Percentiles rank a stretch among this genome's conserved stretches.
Evolutionary conservation across 2,888 invertebrate species (phyloP).

Genomic region (Trissolcus brochymenae): DNA sequence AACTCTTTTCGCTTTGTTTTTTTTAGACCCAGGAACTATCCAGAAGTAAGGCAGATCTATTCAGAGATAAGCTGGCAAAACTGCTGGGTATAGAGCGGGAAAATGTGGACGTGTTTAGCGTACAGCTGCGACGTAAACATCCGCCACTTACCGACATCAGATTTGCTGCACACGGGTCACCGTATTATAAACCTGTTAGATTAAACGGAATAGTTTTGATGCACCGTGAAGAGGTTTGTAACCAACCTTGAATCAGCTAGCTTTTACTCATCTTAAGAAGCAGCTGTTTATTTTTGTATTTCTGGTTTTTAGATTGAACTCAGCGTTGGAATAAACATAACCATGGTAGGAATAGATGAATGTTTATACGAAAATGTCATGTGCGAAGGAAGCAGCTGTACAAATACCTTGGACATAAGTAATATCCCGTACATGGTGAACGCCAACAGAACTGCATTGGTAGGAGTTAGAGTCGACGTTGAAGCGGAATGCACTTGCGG

Average conservation of each 20-base stretch:
- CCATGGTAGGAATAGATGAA: slow-evolving; percentile 98
- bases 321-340: slow-evolving; percentile 95
- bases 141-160: slow-evolving; percentile 94
- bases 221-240: slow-evolving; percentile 87
- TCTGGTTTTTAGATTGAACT: slow-evolving; percentile 83
- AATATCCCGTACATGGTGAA: slow-evolving; percentile 96
- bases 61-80: slow-evolving; percentile 91
- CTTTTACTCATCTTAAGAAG: not conserved
- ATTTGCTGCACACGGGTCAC: slow-evolving; percentile 96
- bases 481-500: slow-evolving; percentile 95
- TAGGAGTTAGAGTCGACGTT: slow-evolving; percentile 96
- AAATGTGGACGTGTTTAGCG: slow-evolving; percentile 97
- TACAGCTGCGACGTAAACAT: slow-evolving; percentile 90
- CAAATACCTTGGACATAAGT: slow-evolving; percentile 93
- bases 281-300: not conserved
- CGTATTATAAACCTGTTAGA: slow-evolving; percentile 95
- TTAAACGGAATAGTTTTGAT: slow-evolving; percentile 95
- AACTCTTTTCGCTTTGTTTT: not conserved
- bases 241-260: not conserved
- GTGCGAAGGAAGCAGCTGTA: slow-evolving; percentile 95
- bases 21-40: slow-evolving; percentile 85
- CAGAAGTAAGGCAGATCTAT: slow-evolving; percentile 92
- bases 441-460: slow-evolving; percentile 96
- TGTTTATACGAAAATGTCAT: slow-evolving; percentile 95
- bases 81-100: slow-evolving; percentile 90